phyloP scores from a whole-genome alignment of 2,888 invertebrate genomes.

The Glyphotaelius pellucidus region DNA sequence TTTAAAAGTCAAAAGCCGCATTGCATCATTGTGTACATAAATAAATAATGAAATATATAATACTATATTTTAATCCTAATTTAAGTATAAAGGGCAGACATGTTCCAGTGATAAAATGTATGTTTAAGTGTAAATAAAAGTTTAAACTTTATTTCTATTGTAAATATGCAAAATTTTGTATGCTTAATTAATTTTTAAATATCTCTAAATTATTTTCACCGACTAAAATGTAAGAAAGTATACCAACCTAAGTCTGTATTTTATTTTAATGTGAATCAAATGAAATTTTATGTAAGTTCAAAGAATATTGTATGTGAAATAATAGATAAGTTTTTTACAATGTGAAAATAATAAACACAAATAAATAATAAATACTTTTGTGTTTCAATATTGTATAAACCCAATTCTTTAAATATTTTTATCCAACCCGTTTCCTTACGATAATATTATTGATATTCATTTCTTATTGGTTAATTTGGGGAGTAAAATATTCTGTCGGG shows the following conservation, averaged over 20 bases:
- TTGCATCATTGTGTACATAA: neutral
- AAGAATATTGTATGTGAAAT: neutral
- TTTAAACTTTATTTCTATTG: neutral
- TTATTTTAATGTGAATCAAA: neutral
- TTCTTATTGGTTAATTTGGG: too few species aligned
- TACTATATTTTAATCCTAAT: neutral
- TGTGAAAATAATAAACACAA: neutral
- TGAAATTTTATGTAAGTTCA: neutral
- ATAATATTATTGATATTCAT: too few species aligned
- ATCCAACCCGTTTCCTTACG: too few species aligned
- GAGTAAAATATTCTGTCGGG: too few species aligned
- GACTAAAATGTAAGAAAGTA: neutral
- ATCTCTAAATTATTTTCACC: too few species aligned
- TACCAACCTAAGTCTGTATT: neutral
- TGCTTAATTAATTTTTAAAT: neutral
- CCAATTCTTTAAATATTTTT: too few species aligned
- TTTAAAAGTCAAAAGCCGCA: too few species aligned
- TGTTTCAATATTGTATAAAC: neutral
- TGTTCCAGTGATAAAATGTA: conserved; percentile 41
- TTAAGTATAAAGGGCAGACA: conserved; percentile 10
- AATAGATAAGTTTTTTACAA: neutral
- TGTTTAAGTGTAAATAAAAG: neutral
- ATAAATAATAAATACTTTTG: neutral
- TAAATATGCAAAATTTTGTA: too few species aligned
- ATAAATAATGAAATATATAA: neutral